Base-by-base conservation (phyloP, 2,888 invertebrate species). In the Bellardia pandia region DNA sequence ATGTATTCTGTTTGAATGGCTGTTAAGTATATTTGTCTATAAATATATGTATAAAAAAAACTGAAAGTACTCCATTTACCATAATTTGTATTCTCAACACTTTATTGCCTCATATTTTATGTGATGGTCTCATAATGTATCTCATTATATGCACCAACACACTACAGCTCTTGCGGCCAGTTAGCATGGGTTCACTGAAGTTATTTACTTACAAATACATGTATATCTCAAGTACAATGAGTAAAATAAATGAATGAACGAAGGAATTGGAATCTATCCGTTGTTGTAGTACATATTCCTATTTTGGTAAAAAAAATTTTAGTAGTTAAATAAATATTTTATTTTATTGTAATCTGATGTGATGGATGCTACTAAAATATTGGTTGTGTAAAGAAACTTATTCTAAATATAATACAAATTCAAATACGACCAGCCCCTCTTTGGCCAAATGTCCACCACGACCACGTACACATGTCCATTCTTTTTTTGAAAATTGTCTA, bases 71-170 rank as follows among this genome's bases (percentile, higher is more conserved):
- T 86, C 76, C 83, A 83, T 86, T 83, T 86, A 80, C 79, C 79
- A 86, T 86, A 83, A 86, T 86, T 86, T 83, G 86, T 86, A 86
- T 86, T 86, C 86, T 76, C 71, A 83, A 86, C 86, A 83, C 79
- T 86, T 86, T 83, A 86, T 83, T 72, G 75, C 64, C 80, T 83
- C 72, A 80, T 86, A 86, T 86, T 83, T 86, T 83, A 86, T 86
- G 58, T 76, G 71, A 79, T 86, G 74, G 79, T 66, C 82, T 53
- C 79, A 72, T 86, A 86, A 86, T 83, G 71, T 76, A 83, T 64
- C 56, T 56, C 71, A 75, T 75, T 45, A 56, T 66, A 74, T 81
- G 66, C 56, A 45, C 56, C 37, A 68, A 53, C 45, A 37, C 66
- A 6, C 48, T 42, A 40, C 37, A 23, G 3, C 16, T 9, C 64